Percentiles rank a stretch among this genome's conserved stretches.
phyloP scores from a whole-genome alignment of 2,888 invertebrate genomes.

The Hyposoter dolosus region DNA sequence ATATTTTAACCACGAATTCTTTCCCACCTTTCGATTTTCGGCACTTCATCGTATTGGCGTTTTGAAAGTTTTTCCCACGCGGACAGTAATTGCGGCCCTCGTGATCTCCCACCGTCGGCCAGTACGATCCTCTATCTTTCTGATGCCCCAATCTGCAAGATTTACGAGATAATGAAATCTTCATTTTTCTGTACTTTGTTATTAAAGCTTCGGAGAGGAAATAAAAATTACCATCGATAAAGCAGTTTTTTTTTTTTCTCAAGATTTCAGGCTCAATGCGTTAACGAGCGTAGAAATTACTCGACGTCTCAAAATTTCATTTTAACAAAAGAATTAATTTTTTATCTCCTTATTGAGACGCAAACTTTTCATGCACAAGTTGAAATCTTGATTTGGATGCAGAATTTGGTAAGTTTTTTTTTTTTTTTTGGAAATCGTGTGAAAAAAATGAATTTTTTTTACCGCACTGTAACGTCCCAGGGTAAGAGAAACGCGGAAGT shows the following conservation, averaged over 20 bases:
- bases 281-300: background rate
- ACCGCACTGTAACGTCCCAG: conserved; percentile 94
- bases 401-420: too few species aligned
- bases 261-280: background rate
- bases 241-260: background rate
- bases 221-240: background rate
- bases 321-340: background rate
- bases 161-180: conserved; percentile 39
- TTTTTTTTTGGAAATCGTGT: background rate
- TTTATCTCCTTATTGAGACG: background rate
- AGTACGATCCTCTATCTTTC: conserved; percentile 82
- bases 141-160: conserved; percentile 83
- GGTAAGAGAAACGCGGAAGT: conserved; percentile 96
- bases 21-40: conserved; percentile 84
- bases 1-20: conserved; percentile 90
- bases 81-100: conserved; percentile 77
- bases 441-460: background rate
- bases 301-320: background rate
- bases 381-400: too few species aligned
- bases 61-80: conserved; percentile 82
- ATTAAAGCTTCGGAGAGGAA: background rate
- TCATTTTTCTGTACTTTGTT: background rate
- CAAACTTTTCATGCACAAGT: background rate
- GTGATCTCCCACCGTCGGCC: conserved; percentile 83
- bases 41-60: conserved; percentile 81